phyloP scores from a whole-genome alignment of 2,113 vertebrate genomes.

The Anolis sagrei region DNA sequence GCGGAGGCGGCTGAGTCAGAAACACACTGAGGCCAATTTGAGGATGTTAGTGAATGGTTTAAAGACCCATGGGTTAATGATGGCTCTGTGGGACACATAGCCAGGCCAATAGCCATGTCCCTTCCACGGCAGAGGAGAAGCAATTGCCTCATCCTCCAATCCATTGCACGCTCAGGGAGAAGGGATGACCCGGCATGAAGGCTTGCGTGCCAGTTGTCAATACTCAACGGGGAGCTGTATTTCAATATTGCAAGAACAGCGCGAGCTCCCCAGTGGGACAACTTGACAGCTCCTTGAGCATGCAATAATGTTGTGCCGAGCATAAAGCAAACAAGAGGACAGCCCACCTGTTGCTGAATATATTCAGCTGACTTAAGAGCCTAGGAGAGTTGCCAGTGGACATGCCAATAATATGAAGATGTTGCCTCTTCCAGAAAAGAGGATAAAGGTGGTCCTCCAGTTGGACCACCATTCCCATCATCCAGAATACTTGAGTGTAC shows the following conservation, averaged over 20 bases:
- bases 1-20: background rate
- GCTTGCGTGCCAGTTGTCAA: background rate
- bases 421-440: too few relatives aligned
- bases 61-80: background rate
- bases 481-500: too few relatives aligned
- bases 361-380: background rate
- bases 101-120: background rate
- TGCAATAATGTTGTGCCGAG: background rate
- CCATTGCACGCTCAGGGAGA: background rate
- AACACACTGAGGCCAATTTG: rapidly evolving
- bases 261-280: background rate
- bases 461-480: too few relatives aligned
- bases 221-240: background rate
- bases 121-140: background rate
- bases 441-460: too few relatives aligned
- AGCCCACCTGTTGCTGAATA: background rate
- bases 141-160: background rate
- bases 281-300: background rate
- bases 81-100: rapidly evolving
- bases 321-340: background rate
- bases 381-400: too few relatives aligned
- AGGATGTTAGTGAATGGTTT: rapidly evolving
- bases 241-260: background rate
- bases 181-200: background rate
- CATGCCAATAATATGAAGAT: too few relatives aligned